These are phyloP conservation scores for Hippoglossus stenolepis DNA, from an alignment of 2,113 vertebrate species.

Conservation along the genomic window DNA sequence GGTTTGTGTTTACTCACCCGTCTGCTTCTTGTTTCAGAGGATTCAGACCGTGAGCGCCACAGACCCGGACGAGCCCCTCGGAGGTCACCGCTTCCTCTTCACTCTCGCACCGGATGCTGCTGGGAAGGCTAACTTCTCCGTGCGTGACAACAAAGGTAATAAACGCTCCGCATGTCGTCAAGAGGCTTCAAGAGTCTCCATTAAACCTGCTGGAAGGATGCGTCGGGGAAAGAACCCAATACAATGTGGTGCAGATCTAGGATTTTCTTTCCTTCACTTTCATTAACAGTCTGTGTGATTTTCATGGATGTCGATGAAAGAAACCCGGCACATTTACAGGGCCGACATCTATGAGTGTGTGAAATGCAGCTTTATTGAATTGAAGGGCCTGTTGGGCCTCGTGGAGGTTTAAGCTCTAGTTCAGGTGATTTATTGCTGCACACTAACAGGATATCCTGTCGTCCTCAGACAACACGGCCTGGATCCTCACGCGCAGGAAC, in stretches of 20 bases:
- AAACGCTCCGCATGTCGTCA: neutral
- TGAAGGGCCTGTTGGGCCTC: too few relatives aligned
- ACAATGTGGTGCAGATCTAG: too few relatives aligned
- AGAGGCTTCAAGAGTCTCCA: neutral
- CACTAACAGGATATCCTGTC: conserved; percentile 19
- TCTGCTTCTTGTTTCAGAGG: conserved; percentile 79
- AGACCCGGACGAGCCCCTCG: conserved; percentile 90
- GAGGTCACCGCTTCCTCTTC: conserved; percentile 93
- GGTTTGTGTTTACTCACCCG: neutral
- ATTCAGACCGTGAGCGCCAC: conserved; percentile 94
- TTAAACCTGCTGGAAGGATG: too few relatives aligned
- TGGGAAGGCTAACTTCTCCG: conserved; percentile 92
- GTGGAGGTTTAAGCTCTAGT: too few relatives aligned
- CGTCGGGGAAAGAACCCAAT: too few relatives aligned
- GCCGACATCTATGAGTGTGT: too few relatives aligned
- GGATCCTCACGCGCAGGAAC: conserved; percentile 89
- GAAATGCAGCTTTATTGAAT: too few relatives aligned
- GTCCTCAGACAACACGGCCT: conserved; percentile 94
- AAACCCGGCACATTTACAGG: too few relatives aligned
- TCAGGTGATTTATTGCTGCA: neutral
- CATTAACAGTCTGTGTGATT: too few relatives aligned
- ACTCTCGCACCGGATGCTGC: conserved; percentile 87
- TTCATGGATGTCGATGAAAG: too few relatives aligned
- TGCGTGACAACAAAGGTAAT: conserved; percentile 95
- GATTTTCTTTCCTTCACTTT: too few relatives aligned